Conservation (phyloP, 2,888 invertebrate genomes). For the Epinotia demarniana region DNA sequence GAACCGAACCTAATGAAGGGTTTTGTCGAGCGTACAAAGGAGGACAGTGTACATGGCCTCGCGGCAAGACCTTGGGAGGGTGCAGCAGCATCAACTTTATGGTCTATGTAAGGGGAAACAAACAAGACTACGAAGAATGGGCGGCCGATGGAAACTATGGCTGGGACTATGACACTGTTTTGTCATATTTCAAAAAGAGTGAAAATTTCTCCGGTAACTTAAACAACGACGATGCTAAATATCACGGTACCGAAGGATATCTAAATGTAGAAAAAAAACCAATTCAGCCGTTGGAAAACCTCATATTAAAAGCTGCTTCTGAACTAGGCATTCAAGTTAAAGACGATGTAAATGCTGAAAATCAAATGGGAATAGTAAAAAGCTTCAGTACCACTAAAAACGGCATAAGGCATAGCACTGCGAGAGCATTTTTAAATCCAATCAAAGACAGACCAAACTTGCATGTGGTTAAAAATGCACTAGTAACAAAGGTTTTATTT, state of each 20-base stretch:
- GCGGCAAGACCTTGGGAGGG: slow-evolving; percentile 87
- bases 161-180: slow-evolving; percentile 84
- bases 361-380: slow-evolving; percentile 78
- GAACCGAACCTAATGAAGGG: slow-evolving; percentile 74
- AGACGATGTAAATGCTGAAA: slow-evolving; percentile 71
- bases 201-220: slow-evolving; percentile 66
- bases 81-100: slow-evolving; percentile 85
- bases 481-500: slow-evolving; percentile 82
- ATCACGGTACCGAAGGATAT: slow-evolving; percentile 71
- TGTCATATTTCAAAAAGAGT: slow-evolving; percentile 80
- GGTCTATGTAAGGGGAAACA: slow-evolving; percentile 84
- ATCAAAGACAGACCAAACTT: slow-evolving; percentile 70
- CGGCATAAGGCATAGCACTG: slow-evolving; percentile 79
- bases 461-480: slow-evolving; percentile 78
- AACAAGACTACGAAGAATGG: slow-evolving; percentile 83
- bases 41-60: slow-evolving; percentile 80
- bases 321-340: slow-evolving; percentile 72
- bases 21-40: slow-evolving; percentile 71
- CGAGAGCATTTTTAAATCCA: slow-evolving; percentile 79
- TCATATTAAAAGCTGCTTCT: slow-evolving; percentile 67
- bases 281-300: slow-evolving; percentile 55
- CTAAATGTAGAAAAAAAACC: slow-evolving; percentile 65
- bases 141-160: slow-evolving; percentile 78
- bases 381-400: slow-evolving; percentile 73
- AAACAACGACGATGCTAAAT: slow-evolving; percentile 55